Evolutionary conservation across 2,797 vertebrate species (phyloP), one percentile per base, ranked within the genome.

Genomic region (Lepilemur ruficaudatus): DNA sequence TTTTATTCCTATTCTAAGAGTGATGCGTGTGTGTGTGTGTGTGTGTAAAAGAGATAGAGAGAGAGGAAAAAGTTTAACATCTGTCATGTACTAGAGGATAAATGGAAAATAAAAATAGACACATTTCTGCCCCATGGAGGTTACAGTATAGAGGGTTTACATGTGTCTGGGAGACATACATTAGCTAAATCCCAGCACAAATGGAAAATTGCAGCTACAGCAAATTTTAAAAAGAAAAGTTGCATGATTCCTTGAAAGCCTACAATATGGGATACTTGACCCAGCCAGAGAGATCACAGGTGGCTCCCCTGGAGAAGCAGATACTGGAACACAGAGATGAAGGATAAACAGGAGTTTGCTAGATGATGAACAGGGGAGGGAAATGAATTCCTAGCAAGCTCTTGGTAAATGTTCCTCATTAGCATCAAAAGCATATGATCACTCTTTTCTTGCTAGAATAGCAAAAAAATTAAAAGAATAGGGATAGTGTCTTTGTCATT

Each of bases 401-500:
- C 30, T 61, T 41, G 4, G 13, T 25, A 11, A 70, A 87, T 43
- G 23, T n/a, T 9, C 10, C 88, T 63, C 79, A 23, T 93, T 70
- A n/a, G 32, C 92, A 57, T 80, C 59, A 35, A 1, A 72, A 87
- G 63, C 50, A 23, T 88, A 43, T 8, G 48, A 57, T n/a, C 30
- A 14, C 72, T n/a, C 5, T 65, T 92, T 93, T 91, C 81, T 75
- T 92, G 17, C 63, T 90, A 30, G 46, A 88, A 63, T 43, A 8
- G 32, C 32, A 17, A 50, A 84, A 70, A 70, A 73, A 30, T 15
- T 35, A 73, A 61, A 90, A 90, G 12, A 28, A 46, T 43, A 76
- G 78, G 55, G 41, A n/a, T 35, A 28, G 25, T 79, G 23, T 61
- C 89, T 80, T 85, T 84, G 92, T 94, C 88, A 88, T 89, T 75